Conservation (phyloP, 64 coral and sea anemone species). For the Orbicella faveolata region DNA sequence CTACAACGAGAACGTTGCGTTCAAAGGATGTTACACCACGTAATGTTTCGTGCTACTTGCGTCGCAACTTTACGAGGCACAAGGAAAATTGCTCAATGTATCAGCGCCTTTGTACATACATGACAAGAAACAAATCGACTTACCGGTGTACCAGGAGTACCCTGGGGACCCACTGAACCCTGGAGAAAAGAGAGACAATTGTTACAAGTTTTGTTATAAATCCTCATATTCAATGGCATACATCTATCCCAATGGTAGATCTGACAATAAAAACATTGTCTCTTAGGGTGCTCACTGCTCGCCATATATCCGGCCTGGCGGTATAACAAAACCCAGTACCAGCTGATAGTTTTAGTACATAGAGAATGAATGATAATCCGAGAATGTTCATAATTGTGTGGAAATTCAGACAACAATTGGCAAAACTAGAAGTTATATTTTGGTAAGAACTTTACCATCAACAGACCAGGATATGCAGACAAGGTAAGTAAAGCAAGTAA, state of each 20-base stretch:
- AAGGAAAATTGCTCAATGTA: background rate
- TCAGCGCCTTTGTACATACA: background rate
- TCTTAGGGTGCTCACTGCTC: background rate
- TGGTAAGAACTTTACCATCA: too few relatives aligned
- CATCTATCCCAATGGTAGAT: background rate
- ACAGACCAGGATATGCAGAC: too few relatives aligned
- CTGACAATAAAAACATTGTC: background rate
- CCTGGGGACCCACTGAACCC: background rate
- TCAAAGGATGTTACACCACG: too few relatives aligned
- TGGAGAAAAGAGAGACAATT: background rate
- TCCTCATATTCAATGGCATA: background rate
- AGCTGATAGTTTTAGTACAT: too few relatives aligned
- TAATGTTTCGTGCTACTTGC: background rate
- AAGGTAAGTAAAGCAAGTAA: too few relatives aligned
- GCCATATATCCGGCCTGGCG: too few relatives aligned
- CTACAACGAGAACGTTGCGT: too few relatives aligned
- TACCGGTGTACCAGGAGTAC: constrained; percentile 7
- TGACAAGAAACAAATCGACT: background rate
- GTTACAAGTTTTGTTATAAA: background rate
- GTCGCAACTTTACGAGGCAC: background rate
- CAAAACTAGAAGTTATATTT: too few relatives aligned
- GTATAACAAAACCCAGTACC: too few relatives aligned
- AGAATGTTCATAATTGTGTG: too few relatives aligned
- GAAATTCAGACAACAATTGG: too few relatives aligned
- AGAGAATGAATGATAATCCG: too few relatives aligned